Evolutionary conservation across 2,113 vertebrate species (phyloP), one percentile per base, ranked within the genome.

Genomic region (Anhinga rufa): DNA sequence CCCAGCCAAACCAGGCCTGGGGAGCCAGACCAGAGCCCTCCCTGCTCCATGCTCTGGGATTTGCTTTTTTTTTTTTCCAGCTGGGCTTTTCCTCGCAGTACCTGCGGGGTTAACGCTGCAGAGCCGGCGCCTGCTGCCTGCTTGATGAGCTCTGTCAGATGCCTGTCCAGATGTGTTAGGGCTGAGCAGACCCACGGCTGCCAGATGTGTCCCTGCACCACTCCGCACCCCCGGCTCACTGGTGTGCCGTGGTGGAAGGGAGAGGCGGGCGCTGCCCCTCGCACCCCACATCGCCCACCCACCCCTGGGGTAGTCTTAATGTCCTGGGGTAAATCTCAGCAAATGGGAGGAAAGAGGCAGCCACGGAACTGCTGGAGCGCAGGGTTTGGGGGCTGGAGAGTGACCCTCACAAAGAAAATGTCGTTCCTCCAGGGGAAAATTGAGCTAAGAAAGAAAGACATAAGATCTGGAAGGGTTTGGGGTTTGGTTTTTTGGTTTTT

Each of bases 221-320:
- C 42, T 36, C 42, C 10, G 15, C n/a, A 25, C n/a, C 3, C 1
- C 38, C 2, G 1, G 17, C 71, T 28, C 5, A 4, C 58, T 4
- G 38, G 7, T 44, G 19, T 15, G 3, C 24, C 0, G 1, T 0
- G 2, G 55, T 15, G 1, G 12, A 17, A 12, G n/a, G 85, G 54
- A 12, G 36, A 5, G 0, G 2, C 1, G 15, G 57, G 48, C 6
- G 44, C 77, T 77, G 71, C 52, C 29, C 57, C 42, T n/a, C 1
- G 9, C 46, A 7, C 57, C 46, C 65, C 1, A 26, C 12, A 0
- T 52, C 49, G 0, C 74, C 42, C 60, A 12, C 76, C 34, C 38
- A 0, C 12, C 72, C 58, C 48, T 2, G 1, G 49, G 21, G 14
- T 0, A 4, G 4, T 7, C 42, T 4, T 8, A 2, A 6, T 0